Evolutionary conservation across 2,113 vertebrate species (phyloP).

Genomic region (Aldabrachelys gigantea): DNA sequence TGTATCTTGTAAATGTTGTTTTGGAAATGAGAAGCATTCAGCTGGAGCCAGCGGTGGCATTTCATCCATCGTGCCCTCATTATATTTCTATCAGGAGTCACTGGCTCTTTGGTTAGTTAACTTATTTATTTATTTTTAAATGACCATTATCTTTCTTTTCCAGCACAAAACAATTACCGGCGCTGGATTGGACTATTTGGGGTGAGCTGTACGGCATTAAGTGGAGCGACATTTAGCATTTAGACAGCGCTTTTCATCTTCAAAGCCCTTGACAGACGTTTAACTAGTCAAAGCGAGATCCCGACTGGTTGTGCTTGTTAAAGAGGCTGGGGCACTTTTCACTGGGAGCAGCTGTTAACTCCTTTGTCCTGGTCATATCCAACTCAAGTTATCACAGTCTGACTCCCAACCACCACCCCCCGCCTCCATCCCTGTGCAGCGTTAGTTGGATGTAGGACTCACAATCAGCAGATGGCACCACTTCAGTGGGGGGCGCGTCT

Average conservation of each 20-base stretch:
- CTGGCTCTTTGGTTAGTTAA: background rate
- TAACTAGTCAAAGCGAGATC: background rate
- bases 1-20: background rate
- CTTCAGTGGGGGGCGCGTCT: background rate
- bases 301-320: background rate
- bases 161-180: background rate
- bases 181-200: background rate
- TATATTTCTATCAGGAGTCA: slow-evolving; percentile 24
- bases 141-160: background rate
- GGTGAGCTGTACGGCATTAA: rapidly evolving
- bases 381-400: background rate
- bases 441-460: background rate
- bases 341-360: too few relatives aligned
- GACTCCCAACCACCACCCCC: background rate
- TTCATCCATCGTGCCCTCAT: slow-evolving; percentile 33
- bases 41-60: background rate
- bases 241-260: background rate
- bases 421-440: background rate
- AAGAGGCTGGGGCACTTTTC: background rate
- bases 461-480: background rate
- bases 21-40: slow-evolving; percentile 38
- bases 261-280: background rate
- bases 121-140: slow-evolving; percentile 5
- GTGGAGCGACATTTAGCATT: background rate
- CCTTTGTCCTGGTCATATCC: background rate